A percentile compares a stretch with the other conserved stretches of the same genome.
These are phyloP conservation scores for Malurus cyaneus DNA, from an alignment of 2,113 vertebrate genomes.

Conservation along the genomic window DNA sequence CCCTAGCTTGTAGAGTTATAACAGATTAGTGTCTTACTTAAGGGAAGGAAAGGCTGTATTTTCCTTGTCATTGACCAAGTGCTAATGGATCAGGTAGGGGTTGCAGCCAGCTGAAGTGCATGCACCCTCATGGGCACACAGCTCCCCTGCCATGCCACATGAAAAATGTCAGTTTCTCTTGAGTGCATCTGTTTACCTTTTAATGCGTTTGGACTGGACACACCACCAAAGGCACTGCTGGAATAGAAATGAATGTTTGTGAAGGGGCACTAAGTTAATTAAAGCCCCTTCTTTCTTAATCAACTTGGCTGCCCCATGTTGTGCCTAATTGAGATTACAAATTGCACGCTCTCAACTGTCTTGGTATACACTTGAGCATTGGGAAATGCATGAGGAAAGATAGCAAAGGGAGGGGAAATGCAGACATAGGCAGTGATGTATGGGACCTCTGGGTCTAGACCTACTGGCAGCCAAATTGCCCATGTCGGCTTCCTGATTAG, in stretches of 20 bases:
- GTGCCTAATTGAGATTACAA: background rate
- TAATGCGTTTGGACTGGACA: background rate
- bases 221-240: background rate
- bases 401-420: background rate
- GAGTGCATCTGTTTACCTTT: background rate
- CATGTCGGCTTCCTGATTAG: background rate
- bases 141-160: background rate
- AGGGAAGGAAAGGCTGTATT: slow-evolving; percentile 44
- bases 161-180: background rate
- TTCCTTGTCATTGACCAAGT: slow-evolving; percentile 46
- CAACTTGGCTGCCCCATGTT: background rate
- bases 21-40: slow-evolving; percentile 45
- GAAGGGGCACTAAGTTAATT: background rate
- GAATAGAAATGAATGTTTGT: background rate
- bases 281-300: background rate
- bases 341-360: background rate
- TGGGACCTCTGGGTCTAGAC: background rate
- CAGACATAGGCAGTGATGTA: background rate
- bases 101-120: background rate
- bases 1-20: slow-evolving; percentile 34
- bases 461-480: background rate
- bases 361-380: background rate
- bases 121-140: background rate
- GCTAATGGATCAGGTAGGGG: slow-evolving; percentile 19
- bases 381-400: background rate